These are phyloP conservation scores for Pammene aurita DNA, from an alignment of 2,888 invertebrate species.

Conservation along the genomic window DNA sequence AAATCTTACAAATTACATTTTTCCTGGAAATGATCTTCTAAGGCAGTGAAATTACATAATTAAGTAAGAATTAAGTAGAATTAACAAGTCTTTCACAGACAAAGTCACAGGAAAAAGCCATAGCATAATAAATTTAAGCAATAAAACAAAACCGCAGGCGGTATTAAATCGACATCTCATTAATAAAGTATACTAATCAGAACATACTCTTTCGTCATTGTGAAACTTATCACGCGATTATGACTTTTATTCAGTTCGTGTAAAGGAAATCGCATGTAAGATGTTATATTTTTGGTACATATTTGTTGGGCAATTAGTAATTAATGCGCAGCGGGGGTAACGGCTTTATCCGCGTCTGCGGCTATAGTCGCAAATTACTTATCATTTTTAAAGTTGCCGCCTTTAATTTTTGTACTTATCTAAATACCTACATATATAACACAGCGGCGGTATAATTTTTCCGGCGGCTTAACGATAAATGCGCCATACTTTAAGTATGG, in stretches of 20 bases:
- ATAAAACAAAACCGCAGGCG: constrained; percentile 32
- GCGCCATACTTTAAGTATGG: too few species aligned
- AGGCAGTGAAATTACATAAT: too few species aligned
- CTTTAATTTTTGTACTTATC: not conserved
- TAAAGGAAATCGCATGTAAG: constrained; percentile 9
- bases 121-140: constrained; percentile 18
- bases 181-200: constrained; percentile 28
- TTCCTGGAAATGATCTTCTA: too few species aligned
- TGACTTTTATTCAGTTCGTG: not conserved
- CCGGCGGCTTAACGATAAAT: too few species aligned
- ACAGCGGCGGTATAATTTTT: too few species aligned
- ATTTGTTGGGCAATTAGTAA: constrained; percentile 14
- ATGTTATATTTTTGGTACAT: not conserved
- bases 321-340: constrained; percentile 37
- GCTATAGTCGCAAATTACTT: constrained; percentile 32
- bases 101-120: not conserved
- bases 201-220: not conserved
- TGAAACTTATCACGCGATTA: not conserved
- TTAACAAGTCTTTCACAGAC: not conserved
- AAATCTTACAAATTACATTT: too few species aligned
- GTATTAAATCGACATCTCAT: constrained; percentile 28
- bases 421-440: too few species aligned
- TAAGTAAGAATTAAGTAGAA: not conserved
- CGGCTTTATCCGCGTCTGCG: constrained; percentile 33
- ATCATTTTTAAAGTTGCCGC: constrained; percentile 29